Conservation (phyloP, 1,140 invertebrate genomes). For the Lordiphosa stackelbergi region DNA sequence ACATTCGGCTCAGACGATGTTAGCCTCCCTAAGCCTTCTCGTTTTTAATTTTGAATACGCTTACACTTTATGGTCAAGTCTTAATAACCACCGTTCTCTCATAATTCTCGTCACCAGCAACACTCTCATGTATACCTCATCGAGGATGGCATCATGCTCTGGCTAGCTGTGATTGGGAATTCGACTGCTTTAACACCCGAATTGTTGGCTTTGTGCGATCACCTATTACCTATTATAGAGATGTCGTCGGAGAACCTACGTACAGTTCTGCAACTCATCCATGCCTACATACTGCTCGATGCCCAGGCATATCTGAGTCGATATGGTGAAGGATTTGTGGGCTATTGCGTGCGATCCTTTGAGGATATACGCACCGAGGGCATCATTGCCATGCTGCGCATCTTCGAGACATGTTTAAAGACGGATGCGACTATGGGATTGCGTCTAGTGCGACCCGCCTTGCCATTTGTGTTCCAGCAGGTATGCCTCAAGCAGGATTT, state of each 20-base stretch:
- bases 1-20: too few relatives aligned
- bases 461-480: conserved; percentile 82
- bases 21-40: too few relatives aligned
- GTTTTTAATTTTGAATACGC: too few relatives aligned
- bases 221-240: conserved; percentile 88
- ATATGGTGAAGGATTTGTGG: conserved; percentile 83
- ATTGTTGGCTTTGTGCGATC: conserved; percentile 86
- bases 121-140: conserved; percentile 91
- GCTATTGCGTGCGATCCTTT: conserved; percentile 83
- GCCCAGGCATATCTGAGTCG: conserved; percentile 87
- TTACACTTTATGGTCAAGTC: too few relatives aligned
- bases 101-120: conserved; percentile 81
- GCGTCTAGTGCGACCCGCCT: conserved; percentile 82
- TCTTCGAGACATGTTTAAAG: conserved; percentile 85
- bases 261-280: conserved; percentile 87
- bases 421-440: conserved; percentile 82
- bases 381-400: conserved; percentile 84
- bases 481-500: conserved; percentile 83
- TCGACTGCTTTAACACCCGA: conserved; percentile 80
- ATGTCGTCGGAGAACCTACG: conserved; percentile 88
- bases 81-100: background rate
- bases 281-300: conserved; percentile 90
- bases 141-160: conserved; percentile 94
- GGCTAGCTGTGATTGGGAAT: conserved; percentile 90
- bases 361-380: conserved; percentile 89